These are phyloP conservation scores for Hypotaenidia philippensis DNA, from an alignment of 2,797 vertebrate genomes.

Conservation along the genomic window DNA sequence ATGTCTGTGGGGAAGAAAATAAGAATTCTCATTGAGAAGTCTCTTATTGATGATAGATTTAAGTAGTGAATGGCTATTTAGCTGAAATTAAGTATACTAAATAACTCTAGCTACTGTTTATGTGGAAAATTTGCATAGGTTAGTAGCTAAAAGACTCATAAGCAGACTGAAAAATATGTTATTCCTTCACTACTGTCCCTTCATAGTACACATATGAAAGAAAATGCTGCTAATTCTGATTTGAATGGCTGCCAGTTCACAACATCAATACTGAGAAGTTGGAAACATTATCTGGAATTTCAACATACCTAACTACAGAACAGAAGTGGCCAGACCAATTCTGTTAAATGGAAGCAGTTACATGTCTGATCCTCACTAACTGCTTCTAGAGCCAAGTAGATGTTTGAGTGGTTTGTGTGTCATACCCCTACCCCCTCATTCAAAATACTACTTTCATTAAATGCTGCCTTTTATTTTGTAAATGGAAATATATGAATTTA, in stretches of 20 bases:
- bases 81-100: not conserved
- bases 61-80: not conserved
- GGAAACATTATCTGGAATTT: not conserved
- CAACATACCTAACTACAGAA: not conserved
- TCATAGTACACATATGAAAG: not conserved
- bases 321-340: not conserved
- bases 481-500: not conserved
- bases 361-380: too few relatives aligned
- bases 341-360: not conserved
- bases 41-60: not conserved
- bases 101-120: not conserved
- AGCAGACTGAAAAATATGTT: not conserved
- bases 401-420: not conserved
- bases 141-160: not conserved
- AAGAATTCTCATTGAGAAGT: not conserved
- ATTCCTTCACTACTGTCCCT: not conserved
- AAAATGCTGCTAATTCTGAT: not conserved
- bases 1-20: not conserved
- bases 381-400: too few relatives aligned
- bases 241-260: not conserved
- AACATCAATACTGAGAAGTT: not conserved
- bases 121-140: not conserved
- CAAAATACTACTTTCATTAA: not conserved
- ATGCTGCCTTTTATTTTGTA: not conserved
- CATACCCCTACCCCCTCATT: fast-evolving